These are phyloP conservation scores for Cheilosia scutellata DNA, from an alignment of 2,888 invertebrate species.

Conservation along the genomic window DNA sequence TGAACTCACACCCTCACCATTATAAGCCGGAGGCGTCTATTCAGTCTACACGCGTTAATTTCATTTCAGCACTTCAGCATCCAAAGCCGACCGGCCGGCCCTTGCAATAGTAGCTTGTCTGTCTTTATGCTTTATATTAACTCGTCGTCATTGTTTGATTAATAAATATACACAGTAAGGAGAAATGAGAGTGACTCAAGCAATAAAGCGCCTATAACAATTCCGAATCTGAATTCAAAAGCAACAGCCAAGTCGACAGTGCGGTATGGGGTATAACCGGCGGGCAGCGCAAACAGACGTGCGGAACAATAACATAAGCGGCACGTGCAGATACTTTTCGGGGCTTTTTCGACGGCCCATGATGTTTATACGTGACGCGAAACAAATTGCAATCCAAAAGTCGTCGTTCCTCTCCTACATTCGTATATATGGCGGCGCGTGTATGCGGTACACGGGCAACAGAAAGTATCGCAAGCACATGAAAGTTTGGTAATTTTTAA, in stretches of 20 bases:
- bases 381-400: constrained; percentile 12
- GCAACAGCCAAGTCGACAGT: constrained; percentile 5
- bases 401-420: constrained; percentile 2
- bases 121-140: no score
- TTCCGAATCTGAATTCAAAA: neutral
- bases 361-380: neutral
- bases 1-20: neutral
- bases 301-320: constrained; percentile 11
- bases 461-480: neutral
- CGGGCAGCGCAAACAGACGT: constrained; percentile 8
- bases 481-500: neutral
- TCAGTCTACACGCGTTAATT: neutral
- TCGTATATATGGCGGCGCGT: constrained; percentile 9
- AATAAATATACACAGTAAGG: neutral
- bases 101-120: neutral
- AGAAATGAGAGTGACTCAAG: constrained; percentile 1
- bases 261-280: no score
- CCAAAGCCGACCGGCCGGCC: neutral
- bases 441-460: constrained; percentile 1
- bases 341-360: constrained; percentile 23
- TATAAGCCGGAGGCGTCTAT: neutral
- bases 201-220: no score
- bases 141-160: neutral
- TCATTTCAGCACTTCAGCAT: no score
- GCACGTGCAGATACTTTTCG: constrained; percentile 61